Evolutionary conservation across 2,888 invertebrate genomes (phyloP).

Genomic region (Chydorus sphaericus): DNA sequence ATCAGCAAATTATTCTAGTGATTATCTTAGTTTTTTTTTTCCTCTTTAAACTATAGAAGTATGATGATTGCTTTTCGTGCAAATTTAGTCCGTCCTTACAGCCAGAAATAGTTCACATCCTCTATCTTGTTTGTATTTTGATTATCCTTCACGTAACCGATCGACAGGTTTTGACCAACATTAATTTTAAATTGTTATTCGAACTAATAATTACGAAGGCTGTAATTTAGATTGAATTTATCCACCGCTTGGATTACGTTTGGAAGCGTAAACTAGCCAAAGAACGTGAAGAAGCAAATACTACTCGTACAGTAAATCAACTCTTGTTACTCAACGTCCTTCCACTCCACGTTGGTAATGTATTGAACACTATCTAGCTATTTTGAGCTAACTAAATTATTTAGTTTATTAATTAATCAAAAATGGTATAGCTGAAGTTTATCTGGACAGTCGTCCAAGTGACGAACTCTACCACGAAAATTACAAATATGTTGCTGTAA

Average conservation of each 20-base stretch:
- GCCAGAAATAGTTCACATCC: constrained; percentile 52
- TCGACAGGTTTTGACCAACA: too few species aligned
- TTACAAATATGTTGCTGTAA: constrained; percentile 78
- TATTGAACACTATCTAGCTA: not conserved
- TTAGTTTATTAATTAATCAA: constrained; percentile 24
- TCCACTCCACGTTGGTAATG: constrained; percentile 72
- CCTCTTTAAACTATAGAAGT: not conserved
- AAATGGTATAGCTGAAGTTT: constrained; percentile 64
- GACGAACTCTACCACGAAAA: constrained; percentile 70
- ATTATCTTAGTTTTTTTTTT: not conserved
- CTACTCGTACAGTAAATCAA: constrained; percentile 74
- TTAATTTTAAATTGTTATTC: too few species aligned
- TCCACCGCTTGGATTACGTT: constrained; percentile 70
- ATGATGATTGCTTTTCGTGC: not conserved
- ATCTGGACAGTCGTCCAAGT: constrained; percentile 48
- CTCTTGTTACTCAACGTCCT: constrained; percentile 81
- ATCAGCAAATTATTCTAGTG: not conserved
- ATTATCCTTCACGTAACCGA: constrained; percentile 69
- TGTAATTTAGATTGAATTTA: constrained; percentile 39
- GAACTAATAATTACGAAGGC: too few species aligned
- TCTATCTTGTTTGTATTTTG: constrained; percentile 56
- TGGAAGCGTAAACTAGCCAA: constrained; percentile 61
- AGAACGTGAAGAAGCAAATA: constrained; percentile 71
- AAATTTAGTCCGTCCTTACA: constrained; percentile 54
- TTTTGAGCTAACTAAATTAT: too few species aligned